Conservation (phyloP, 2,797 vertebrate genomes). For the Chaetodon trifasciatus region DNA sequence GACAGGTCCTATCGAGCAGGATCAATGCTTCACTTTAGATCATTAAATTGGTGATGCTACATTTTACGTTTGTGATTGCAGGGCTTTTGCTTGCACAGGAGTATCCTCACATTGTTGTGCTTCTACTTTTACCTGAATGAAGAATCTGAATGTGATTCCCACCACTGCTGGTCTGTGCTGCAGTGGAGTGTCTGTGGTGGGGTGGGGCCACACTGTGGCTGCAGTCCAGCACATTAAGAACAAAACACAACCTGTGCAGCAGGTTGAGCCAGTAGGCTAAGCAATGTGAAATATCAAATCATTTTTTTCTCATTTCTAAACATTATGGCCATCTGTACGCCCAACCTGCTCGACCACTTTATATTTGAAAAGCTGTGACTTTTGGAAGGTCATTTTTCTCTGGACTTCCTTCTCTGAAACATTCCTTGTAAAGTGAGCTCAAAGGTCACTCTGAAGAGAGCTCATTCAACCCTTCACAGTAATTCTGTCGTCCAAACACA, state of each 20-base stretch:
- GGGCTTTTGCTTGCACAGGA: background rate
- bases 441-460: conserved; percentile 36
- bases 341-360: background rate
- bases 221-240: too few species aligned
- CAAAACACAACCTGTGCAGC: too few species aligned
- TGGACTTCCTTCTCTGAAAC: conserved; percentile 45
- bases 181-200: too few species aligned
- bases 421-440: background rate
- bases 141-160: background rate
- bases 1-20: background rate
- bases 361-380: background rate
- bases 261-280: too few species aligned
- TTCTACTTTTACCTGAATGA: background rate
- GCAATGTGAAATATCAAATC: too few species aligned
- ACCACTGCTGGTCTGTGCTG: background rate
- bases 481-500: background rate
- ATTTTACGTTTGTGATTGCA: background rate
- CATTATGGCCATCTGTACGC: background rate
- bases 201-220: too few species aligned
- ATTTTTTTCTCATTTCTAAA: background rate
- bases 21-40: background rate
- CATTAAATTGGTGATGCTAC: background rate
- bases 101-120: background rate
- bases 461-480: background rate
- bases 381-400: conserved; percentile 14